Evolutionary conservation across 2,888 invertebrate species (phyloP), one percentile per base, ranked within the genome.

Genomic region (Brachyopa scutellaris): DNA sequence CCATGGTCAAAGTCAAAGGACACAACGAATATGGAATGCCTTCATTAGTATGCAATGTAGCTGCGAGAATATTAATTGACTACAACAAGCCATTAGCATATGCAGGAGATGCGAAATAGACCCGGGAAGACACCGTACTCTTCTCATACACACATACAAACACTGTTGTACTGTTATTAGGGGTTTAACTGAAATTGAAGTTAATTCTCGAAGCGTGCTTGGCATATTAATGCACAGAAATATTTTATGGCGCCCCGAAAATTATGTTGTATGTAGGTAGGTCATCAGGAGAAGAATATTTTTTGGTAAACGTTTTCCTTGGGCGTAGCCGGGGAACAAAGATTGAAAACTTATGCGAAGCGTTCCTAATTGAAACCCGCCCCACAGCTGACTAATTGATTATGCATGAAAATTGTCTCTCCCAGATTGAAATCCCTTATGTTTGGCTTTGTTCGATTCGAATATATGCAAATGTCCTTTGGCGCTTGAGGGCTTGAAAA

Each of bases 31-130:
- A 21, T 11, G 17, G 7, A 42, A 26, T 45, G 31, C 73, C 80
- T 38, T 69, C 62, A 80, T 80, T 80, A 80, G 80, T 80, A 80
- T 80, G 80, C 80, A 62, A 69, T 36, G 62, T 17, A 59, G 80
- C 57, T n/a, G n/a, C 33, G 80, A 33, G 80, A 80, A 80, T 80
- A 80, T 80, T 80, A 80, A 80, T 80, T 80, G 80, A 80, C 74
- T 80, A 80, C 74, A 80, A 80, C 80, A 80, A 80, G 80, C 69
- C 69, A 80, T 80, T 80, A 80, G 80, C 80, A 74, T 80, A 67
- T 69, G 69, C 74, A 74, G 80, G 80, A n/a, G n/a, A 73, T 74
- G 74, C 80, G 62, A 69, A 57, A 45, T 51, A 73, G 45, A 66
- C 66, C 51, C 57, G 74, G 17, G 55, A 33, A n/a, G n/a, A 5